Conservation (phyloP, 2,113 vertebrate species). For the Cichladusa arquata region DNA sequence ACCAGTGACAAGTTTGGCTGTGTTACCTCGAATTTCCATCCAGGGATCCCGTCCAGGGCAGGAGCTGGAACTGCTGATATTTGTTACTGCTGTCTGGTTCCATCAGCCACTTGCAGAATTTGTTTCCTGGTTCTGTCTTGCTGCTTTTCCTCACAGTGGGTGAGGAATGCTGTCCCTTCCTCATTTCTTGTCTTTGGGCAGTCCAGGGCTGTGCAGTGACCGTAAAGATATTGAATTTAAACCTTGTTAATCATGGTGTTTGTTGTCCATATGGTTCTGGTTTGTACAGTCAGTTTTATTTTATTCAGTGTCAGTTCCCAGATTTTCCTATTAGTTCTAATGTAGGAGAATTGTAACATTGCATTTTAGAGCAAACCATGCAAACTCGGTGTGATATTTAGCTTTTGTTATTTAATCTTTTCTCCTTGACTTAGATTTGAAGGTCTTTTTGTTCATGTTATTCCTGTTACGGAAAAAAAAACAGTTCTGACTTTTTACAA, state of each 20-base stretch:
- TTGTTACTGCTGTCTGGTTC: not conserved
- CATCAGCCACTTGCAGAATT: not conserved
- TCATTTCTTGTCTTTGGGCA: not conserved
- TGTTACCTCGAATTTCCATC: not conserved
- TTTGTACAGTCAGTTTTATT: constrained; percentile 18
- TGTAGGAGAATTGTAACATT: not conserved
- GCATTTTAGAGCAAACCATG: not conserved
- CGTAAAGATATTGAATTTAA: not conserved
- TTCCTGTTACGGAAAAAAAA: not conserved
- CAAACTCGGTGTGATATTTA: not conserved
- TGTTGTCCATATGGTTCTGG: constrained; percentile 1
- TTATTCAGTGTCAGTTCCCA: not conserved
- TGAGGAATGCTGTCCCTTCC: not conserved
- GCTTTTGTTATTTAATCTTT: not conserved
- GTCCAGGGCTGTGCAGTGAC: constrained; percentile 14
- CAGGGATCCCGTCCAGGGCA: not conserved
- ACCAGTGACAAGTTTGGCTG: not conserved
- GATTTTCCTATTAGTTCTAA: not conserved
- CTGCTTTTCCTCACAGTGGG: not conserved
- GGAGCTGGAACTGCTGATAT: not conserved
- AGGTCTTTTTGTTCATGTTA: not conserved
- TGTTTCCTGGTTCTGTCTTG: not conserved
- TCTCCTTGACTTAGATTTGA: not conserved
- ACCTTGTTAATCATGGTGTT: not conserved
- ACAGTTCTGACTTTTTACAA: not conserved